Conservation (phyloP, 2,113 vertebrate species). For the Myxocyprinus asiaticus region DNA sequence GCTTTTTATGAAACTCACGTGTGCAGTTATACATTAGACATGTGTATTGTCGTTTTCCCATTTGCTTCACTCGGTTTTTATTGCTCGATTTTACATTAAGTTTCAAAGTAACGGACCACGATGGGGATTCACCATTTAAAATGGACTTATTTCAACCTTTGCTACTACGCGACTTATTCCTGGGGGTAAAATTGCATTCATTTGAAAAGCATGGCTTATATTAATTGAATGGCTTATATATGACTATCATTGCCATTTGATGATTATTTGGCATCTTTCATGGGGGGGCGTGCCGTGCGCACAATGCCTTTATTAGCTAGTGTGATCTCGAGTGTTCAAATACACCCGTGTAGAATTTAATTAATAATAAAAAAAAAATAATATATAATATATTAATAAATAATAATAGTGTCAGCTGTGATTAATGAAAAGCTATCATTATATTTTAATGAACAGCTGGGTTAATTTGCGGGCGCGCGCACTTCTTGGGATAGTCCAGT, state of each 20-base stretch:
- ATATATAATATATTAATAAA: no score
- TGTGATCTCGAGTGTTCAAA: constrained; percentile 1
- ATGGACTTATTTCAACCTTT: background rate
- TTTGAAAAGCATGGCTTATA: constrained; percentile 52
- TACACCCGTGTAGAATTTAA: background rate
- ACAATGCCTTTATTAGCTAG: constrained; percentile 21
- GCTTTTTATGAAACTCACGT: background rate
- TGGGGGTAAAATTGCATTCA: constrained; percentile 18
- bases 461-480: background rate
- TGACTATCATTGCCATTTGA: background rate
- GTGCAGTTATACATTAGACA: background rate
- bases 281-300: constrained; percentile 31
- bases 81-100: background rate
- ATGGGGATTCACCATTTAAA: constrained; percentile 1
- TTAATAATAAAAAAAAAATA: background rate
- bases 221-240: background rate
- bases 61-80: background rate
- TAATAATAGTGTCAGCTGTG: no score
- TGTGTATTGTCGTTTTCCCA: background rate
- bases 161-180: background rate
- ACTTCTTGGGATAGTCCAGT: background rate
- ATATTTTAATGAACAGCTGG: background rate
- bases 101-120: constrained; percentile 62
- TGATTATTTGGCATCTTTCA: constrained; percentile 21
- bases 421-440: no score